Evolutionary conservation across 2,113 vertebrate species (phyloP), one percentile per base, ranked within the genome.

Genomic region (Caranx melampygus): DNA sequence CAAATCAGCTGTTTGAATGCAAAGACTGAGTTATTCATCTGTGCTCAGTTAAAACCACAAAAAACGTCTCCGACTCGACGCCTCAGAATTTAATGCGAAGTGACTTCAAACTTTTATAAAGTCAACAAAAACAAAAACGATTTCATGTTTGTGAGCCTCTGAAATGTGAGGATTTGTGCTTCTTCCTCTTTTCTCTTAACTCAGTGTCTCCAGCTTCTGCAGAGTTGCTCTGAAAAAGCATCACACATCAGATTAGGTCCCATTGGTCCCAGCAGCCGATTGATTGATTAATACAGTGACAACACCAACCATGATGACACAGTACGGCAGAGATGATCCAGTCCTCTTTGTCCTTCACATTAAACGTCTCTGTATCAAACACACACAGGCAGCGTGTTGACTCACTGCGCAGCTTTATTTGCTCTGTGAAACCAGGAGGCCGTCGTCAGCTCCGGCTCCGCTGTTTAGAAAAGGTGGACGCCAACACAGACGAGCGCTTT

Each of bases 381-480:
- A 11, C 21, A 11, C 21, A 51, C 21, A 8, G 14, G 26, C 37
- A 16, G 9, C 5, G 2, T 75, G 57, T 69, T 79, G 73, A 79
- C 77, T 21, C 0, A 57, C 52, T 66, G 59, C 13, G 14, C 4
- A 40, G 45, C 31, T 58, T 44, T 83, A 20, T 88, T 82, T 86
- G 61, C 20, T 40, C 34, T 70, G 70, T 82, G 47, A 68, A 74
- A 78, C 49, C 31, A 67, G 40, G 70, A 65, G 49, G 26, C 31
- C 6, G 42, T 60, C n/a, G 42, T 60, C n/a, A 11, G 35, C 69
- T 78, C 75, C n/a, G 16, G 67, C 18, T 82, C 40, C 1, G n/a
- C 21, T 85, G 80, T 86, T 86, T 82, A 59, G 45, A 65, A 8
- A 90, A 71, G 80, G 74, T 81, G 68, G 58, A 10, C 63, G 15